Evolutionary conservation across 1,140 invertebrate species (phyloP), one percentile per base, ranked within the genome.

Genomic region (Mactra quadrangularis): DNA sequence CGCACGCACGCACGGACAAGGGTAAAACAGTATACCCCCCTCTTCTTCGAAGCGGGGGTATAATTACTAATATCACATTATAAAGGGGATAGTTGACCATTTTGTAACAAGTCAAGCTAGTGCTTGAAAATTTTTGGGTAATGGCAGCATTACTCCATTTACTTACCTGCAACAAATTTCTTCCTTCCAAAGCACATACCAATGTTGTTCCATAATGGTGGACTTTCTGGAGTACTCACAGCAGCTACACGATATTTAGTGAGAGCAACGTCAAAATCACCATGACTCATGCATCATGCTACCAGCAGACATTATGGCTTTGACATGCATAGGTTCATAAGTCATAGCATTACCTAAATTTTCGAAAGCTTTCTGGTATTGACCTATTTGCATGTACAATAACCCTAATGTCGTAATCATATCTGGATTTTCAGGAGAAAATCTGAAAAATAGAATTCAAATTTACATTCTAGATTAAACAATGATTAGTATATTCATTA

Each of bases 131-230:
- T n/a, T n/a, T n/a, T n/a, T n/a, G n/a, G n/a, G n/a, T n/a, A n/a
- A n/a, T n/a, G n/a, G n/a, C n/a, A n/a, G n/a, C n/a, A n/a, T n/a
- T n/a, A n/a, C n/a, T n/a, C 17, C 4, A 38, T 94, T 45, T 27
- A 92, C 95, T 95, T 94, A 97, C 97, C 76, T n/a, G 97, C 97
- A 53, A 98, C 96, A 92, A 96, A 97, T 95, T 98, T 98, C 87
- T 97, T 96, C 93, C 98, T 98, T 7, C 96, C 96, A 91, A 96
- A 98, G 89, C 97, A 98, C 95, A 98, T 96, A 55, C 97, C 97
- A 86, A 98, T 96, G 90, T 98, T 98, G 90, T 97, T 98, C 97
- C 97, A 98, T 1, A 98, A 91, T 19, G 95, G 95, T 7, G 96
- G 95, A 85, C 96, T 97, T 91, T 98, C 96, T 19, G 96, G 95